These are phyloP conservation scores for Promerops cafer DNA, from an alignment of 2,113 vertebrate genomes.

Conservation along the genomic window DNA sequence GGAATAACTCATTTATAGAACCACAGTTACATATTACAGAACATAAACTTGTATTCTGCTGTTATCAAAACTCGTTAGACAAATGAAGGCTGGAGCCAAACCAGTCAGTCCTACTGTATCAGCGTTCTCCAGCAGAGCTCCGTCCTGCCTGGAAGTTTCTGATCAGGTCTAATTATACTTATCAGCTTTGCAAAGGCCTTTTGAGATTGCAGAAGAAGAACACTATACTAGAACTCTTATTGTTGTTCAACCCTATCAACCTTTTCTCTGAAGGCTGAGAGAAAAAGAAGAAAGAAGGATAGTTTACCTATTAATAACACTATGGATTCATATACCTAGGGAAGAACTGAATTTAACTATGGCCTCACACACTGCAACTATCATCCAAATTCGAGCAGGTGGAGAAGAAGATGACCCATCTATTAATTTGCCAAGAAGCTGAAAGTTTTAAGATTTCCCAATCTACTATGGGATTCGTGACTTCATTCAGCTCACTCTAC, in stretches of 20 bases:
- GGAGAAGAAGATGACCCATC: not conserved
- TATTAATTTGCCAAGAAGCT: not conserved
- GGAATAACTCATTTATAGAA: not conserved
- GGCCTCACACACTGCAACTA: not conserved
- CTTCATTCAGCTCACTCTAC: not conserved
- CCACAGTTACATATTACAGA: not conserved
- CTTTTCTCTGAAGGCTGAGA: not conserved
- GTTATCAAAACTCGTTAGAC: not conserved
- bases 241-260: not conserved
- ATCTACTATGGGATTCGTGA: fast-evolving
- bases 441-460: not conserved
- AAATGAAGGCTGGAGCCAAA: not conserved
- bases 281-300: not conserved
- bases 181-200: not conserved
- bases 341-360: not conserved
- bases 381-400: not conserved
- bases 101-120: not conserved
- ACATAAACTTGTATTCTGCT: not conserved
- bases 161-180: not conserved
- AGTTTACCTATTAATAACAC: not conserved
- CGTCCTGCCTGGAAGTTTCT: not conserved
- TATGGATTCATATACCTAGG: fast-evolving
- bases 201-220: not conserved
- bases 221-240: not conserved
- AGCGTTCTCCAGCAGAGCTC: not conserved